Evolutionary conservation across 2,113 vertebrate species (phyloP), one percentile per base, ranked within the genome.

Genomic region (Psittacula cyanocephala): DNA sequence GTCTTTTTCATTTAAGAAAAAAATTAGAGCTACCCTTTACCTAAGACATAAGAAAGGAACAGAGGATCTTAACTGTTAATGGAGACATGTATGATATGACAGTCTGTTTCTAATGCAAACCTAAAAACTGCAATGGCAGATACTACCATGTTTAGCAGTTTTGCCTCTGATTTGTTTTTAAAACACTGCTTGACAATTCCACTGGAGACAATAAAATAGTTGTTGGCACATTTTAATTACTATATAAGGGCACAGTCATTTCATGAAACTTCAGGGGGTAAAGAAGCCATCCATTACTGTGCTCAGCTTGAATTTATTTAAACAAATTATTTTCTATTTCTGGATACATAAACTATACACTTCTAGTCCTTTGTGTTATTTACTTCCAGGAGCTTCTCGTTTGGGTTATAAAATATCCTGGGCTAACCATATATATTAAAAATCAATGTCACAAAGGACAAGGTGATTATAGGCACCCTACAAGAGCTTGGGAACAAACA

Each of bases 201-300:
- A 92, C 27, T 80, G 29, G 75, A 89, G 82, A 96, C 76, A 70
- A 95, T 82, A 93, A 96, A 97, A 96, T 88, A 78, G 62, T 88
- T 96, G 63, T 95, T 94, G 97, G 89, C 77, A 91, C 91, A 96
- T 94, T 94, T 97, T 97, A 97, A 97, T 97, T 96, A 90, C 97
- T 96, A 88, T 94, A 96, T 96, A 94, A 96, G 81, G 69, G 39
- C 81, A 76, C 44, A 97, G 50, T 83, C 77, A 96, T 96, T 97
- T 94, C 70, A 77, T 78, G 78, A 59, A 93, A 88, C 92, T 96
- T 96, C 88, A 71, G 81, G 82, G 67, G 91, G 79, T 95, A 95
- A 96, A 97, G 84, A 94, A 95, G 53, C 57, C 93, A 97, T 95
- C 91, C 96, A 93, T 97, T 96, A 96, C 46, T 87, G 41, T 74